These are phyloP conservation scores for Folsomia manolachei DNA, from an alignment of 2,888 invertebrate species.

Conservation along the genomic window DNA sequence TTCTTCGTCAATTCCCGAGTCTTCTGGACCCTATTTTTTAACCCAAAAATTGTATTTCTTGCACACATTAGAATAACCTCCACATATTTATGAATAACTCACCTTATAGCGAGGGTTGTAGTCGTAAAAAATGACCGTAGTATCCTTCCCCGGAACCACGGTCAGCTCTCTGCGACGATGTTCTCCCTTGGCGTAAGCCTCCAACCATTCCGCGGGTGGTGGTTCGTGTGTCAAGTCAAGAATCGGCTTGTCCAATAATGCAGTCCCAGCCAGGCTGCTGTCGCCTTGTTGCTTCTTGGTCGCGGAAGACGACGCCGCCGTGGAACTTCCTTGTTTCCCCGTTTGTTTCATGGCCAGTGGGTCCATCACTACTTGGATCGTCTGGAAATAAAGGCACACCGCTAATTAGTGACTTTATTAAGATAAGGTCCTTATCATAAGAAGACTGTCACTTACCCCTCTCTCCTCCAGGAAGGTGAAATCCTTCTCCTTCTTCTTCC, in stretches of 20 bases:
- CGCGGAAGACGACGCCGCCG: too few species aligned
- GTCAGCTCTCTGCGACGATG: slow-evolving; percentile 17
- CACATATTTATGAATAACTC: too few species aligned
- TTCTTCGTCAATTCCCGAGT: too few species aligned
- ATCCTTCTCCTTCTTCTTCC: neutral
- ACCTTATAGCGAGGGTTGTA: slow-evolving; percentile 27
- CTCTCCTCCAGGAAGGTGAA: neutral
- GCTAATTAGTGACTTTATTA: too few species aligned
- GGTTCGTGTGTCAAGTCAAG: slow-evolving; percentile 18
- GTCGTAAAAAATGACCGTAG: slow-evolving; percentile 30
- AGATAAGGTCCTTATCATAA: too few species aligned
- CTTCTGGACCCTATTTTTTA: too few species aligned
- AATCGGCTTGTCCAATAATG: slow-evolving; percentile 16
- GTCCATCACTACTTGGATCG: neutral
- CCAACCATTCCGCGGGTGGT: slow-evolving; percentile 26
- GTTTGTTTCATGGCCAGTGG: neutral
- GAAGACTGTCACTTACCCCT: neutral
- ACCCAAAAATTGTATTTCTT: too few species aligned
- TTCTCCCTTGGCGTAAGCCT: slow-evolving; percentile 13
- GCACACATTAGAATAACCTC: too few species aligned
- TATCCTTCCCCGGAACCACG: slow-evolving; percentile 12
- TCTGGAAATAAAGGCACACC: too few species aligned
- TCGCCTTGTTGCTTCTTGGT: too few species aligned
- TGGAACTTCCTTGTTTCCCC: neutral
- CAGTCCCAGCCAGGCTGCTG: too few species aligned